phyloP scores from a whole-genome alignment of 2,888 invertebrate species.

The Reticulitermes lucifugus region DNA sequence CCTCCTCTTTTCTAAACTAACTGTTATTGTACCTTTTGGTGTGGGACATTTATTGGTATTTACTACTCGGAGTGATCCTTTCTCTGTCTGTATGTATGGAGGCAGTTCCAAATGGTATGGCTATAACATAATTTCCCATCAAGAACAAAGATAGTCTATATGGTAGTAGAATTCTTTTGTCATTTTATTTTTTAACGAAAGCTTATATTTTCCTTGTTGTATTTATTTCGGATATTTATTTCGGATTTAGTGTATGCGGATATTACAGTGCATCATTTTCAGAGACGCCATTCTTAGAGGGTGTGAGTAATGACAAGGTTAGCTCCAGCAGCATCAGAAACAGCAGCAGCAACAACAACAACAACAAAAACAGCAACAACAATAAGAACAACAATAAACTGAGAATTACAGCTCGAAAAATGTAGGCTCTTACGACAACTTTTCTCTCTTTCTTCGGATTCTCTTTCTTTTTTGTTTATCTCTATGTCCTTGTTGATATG shows the following conservation, averaged over 20 bases:
- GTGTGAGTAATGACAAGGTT: not conserved
- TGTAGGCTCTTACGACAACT: not conserved
- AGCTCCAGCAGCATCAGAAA: not conserved
- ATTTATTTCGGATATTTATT: not conserved
- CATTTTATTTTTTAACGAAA: conserved; percentile 18
- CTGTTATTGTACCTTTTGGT: conserved; percentile 52
- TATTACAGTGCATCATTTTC: conserved; percentile 22
- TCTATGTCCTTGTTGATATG: not conserved
- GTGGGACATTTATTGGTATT: conserved; percentile 53
- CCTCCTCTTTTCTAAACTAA: conserved; percentile 46
- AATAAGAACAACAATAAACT: not conserved
- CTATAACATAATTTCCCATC: conserved; percentile 49
- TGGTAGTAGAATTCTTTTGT: conserved; percentile 25
- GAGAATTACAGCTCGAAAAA: not conserved
- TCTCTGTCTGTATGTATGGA: conserved; percentile 35
- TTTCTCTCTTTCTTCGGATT: not conserved
- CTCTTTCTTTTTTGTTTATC: not conserved
- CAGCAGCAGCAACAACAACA: not conserved
- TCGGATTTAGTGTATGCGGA: conserved; percentile 4
- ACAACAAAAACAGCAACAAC: not conserved
- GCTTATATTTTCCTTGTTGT: conserved; percentile 6
- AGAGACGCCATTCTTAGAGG: not conserved
- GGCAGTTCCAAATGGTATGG: conserved; percentile 48
- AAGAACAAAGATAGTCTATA: conserved; percentile 44
- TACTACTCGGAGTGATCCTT: conserved; percentile 49